These are phyloP conservation scores for Papilio protenor DNA, from an alignment of 2,888 invertebrate species.

Conservation along the genomic window DNA sequence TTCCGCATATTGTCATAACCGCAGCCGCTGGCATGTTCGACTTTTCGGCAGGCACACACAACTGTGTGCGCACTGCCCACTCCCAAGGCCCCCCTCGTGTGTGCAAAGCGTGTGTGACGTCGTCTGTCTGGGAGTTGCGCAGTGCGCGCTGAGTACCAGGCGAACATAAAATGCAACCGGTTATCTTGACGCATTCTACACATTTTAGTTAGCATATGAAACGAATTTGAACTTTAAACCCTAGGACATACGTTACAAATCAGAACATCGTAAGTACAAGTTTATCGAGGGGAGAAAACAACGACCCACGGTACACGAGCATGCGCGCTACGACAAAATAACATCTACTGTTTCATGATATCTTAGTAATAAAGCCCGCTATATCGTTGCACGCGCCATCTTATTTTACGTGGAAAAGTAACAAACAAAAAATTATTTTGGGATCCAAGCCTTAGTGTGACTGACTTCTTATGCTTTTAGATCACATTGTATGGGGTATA, in stretches of 20 bases:
- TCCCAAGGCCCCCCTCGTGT: constrained; percentile 53
- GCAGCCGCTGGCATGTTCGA: constrained; percentile 29
- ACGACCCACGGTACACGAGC: constrained; percentile 14
- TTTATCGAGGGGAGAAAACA: constrained; percentile 43
- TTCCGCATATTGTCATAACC: constrained; percentile 44
- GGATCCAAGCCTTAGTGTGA: background rate
- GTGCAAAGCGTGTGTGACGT: constrained; percentile 66
- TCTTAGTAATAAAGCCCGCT: constrained; percentile 75
- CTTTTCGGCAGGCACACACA: constrained; percentile 47
- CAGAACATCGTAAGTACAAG: constrained; percentile 19
- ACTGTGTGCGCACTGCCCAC: constrained; percentile 50
- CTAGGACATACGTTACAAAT: constrained; percentile 13
- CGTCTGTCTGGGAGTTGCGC: constrained; percentile 82
- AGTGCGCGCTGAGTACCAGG: constrained; percentile 81
- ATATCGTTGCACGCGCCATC: constrained; percentile 80
- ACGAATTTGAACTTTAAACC: constrained; percentile 49
- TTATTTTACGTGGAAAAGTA: constrained; percentile 56
- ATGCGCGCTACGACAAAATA: constrained; percentile 48
- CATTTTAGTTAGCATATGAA: constrained; percentile 49
- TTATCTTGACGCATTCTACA: constrained; percentile 62
- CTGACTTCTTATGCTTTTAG: background rate
- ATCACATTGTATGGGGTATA: background rate
- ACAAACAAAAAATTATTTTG: constrained; percentile 1
- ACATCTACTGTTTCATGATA: constrained; percentile 54
- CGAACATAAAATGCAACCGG: constrained; percentile 63